Percentiles rank a stretch among this genome's conserved stretches.
Evolutionary conservation across 2,888 invertebrate species (phyloP).

Genomic region (Polylopha cassiicola): DNA sequence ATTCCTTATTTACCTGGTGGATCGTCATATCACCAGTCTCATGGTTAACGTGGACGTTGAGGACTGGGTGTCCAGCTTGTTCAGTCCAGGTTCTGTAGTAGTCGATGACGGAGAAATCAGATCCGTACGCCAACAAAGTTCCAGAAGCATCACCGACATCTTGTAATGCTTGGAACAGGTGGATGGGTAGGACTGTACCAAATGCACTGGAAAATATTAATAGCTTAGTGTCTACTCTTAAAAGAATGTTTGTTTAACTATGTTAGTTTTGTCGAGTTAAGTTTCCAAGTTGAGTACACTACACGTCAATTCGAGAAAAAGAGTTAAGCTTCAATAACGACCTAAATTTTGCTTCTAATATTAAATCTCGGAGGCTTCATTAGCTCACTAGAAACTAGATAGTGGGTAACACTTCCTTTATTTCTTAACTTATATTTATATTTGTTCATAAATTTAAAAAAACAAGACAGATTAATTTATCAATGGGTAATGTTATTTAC

Average conservation of each 20-base stretch:
- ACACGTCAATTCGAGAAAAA: too few relatives aligned
- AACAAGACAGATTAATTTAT: too few relatives aligned
- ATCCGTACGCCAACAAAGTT: slow-evolving; percentile 50
- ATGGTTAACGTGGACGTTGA: slow-evolving; percentile 72
- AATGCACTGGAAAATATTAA: slow-evolving; percentile 41
- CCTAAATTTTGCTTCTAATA: too few relatives aligned
- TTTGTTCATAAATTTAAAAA: too few relatives aligned
- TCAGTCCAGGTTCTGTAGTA: slow-evolving; percentile 73
- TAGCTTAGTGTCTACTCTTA: not conserved
- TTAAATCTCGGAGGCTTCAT: too few relatives aligned
- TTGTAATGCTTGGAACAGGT: slow-evolving; percentile 70
- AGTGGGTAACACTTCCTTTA: too few relatives aligned
- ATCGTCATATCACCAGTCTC: slow-evolving; percentile 53
- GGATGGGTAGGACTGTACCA: slow-evolving; percentile 59
- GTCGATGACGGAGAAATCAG: slow-evolving; percentile 52
- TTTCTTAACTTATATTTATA: too few relatives aligned
- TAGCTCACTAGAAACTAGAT: too few relatives aligned
- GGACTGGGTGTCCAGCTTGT: slow-evolving; percentile 78
- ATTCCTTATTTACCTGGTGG: slow-evolving; percentile 57
- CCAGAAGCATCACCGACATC: slow-evolving; percentile 36
- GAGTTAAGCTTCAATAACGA: too few relatives aligned
- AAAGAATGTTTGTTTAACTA: not conserved
- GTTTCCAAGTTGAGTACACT: too few relatives aligned
- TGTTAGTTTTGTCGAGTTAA: too few relatives aligned
- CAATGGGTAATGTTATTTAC: too few relatives aligned